phyloP scores from a whole-genome alignment of 2,888 invertebrate genomes.

The Mythimna lalbum region DNA sequence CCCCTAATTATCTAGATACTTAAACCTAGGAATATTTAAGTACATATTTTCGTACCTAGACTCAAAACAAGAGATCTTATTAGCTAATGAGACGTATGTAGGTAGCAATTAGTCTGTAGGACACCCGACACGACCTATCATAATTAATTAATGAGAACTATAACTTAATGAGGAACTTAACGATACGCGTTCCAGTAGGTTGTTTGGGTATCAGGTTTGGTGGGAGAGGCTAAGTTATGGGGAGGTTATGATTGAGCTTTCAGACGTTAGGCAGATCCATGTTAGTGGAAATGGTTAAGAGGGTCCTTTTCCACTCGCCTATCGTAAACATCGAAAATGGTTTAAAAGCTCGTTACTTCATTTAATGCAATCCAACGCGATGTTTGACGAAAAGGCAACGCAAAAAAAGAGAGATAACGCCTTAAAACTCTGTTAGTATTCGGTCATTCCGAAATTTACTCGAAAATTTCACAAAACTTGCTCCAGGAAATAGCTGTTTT shows the following conservation, averaged over 20 bases:
- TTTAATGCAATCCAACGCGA: too few relatives aligned
- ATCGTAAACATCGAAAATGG: too few relatives aligned
- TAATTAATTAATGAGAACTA: conserved; percentile 56
- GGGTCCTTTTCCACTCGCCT: too few relatives aligned
- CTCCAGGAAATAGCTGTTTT: too few relatives aligned
- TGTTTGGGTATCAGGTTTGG: conserved; percentile 26
- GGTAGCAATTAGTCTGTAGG: conserved; percentile 38
- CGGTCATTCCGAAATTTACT: too few relatives aligned
- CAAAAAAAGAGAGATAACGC: too few relatives aligned
- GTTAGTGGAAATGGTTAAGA: too few relatives aligned
- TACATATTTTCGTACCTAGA: neutral
- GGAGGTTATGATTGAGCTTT: neutral
- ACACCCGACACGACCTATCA: conserved; percentile 44
- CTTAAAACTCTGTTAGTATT: too few relatives aligned
- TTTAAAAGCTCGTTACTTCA: too few relatives aligned
- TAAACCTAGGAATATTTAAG: conserved; percentile 10
- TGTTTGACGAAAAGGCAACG: too few relatives aligned
- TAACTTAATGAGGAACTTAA: conserved; percentile 37
- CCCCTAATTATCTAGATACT: conserved; percentile 5
- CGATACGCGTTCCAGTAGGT: conserved; percentile 16
- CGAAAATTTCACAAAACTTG: too few relatives aligned
- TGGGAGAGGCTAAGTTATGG: conserved; percentile 31
- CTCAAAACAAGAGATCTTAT: conserved; percentile 20
- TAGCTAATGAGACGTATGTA: conserved; percentile 41
- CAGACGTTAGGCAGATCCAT: too few relatives aligned